Base-by-base conservation (phyloP, 2,888 invertebrate genomes). In the Parthenolecanium corni region DNA sequence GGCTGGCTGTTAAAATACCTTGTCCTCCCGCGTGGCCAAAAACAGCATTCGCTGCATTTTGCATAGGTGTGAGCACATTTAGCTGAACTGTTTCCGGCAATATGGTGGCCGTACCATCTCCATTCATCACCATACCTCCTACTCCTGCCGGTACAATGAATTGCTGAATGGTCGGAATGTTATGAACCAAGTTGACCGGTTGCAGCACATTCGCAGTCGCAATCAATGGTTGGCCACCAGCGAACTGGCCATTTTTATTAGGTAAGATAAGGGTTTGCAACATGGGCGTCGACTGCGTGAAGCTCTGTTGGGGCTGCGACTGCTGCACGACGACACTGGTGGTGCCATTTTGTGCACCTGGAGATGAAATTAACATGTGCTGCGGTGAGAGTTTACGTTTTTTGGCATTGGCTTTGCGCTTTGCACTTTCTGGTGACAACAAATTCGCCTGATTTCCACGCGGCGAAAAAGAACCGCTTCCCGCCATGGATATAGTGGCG, bases 41-140 rank as follows among this genome's bases (percentile, higher is more conserved):
- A 65, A 85, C 76, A 24, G 75, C 77, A n/a, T 21, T 47, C 12
- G 58, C 58, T 4, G 54, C 44, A 66, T 74, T 76, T 70, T 85
- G 85, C 4, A 86, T 81, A 0, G 85, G 85, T 0, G 86, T 85
- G 52, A 86, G 72, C 12, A 86, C 84, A 68, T 85, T 86, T 68
- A 70, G 63, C 38, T 69, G 69, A 69, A 85, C 78, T 0, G 82
- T 79, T 67, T 86, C 85, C 71, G 84, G 85, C 44, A 82, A 70
- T 51, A 89, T 77, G 0, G 88, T 85, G 0, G 88, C 83, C 3
- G 79, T 79, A 3, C 76, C 76, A 25, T 84, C 85, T 70, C 85
- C 85, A 0, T 87, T 83, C 85, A 89, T 86, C 1, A 90, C 85
- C 82, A 89, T 83, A 1, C 89, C 85, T 14, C 86, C 81, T 2